Evolutionary conservation across 2,797 vertebrate genomes (phyloP).

Genomic region (Lagocephalus sceleratus): DNA sequence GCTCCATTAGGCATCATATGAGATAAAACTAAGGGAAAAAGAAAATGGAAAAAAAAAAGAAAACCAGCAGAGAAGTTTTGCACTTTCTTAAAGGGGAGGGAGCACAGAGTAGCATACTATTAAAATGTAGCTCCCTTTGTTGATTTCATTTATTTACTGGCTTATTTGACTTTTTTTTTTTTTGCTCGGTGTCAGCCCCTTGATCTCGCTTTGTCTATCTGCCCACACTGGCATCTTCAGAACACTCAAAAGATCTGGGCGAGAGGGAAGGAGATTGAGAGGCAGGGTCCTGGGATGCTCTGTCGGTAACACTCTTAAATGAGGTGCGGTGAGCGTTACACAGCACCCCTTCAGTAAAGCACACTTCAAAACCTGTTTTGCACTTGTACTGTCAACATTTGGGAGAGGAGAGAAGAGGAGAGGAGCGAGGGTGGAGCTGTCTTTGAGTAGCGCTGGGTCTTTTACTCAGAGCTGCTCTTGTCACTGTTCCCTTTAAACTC

Average conservation of each 20-base stretch:
- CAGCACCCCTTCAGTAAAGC: conserved; percentile 68
- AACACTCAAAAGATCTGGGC: conserved; percentile 53
- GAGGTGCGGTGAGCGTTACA: conserved; percentile 60
- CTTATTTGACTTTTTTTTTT: conserved; percentile 14
- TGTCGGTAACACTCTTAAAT: conserved; percentile 74
- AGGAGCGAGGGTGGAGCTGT: conserved; percentile 74
- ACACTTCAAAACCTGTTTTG: conserved; percentile 80
- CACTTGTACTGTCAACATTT: conserved; percentile 80
- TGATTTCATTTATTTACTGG: conserved; percentile 67
- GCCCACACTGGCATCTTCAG: conserved; percentile 68
- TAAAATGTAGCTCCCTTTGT: conserved; percentile 64
- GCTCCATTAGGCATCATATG: conserved; percentile 70
- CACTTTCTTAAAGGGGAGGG: conserved; percentile 43
- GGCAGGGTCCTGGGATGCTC: conserved; percentile 72
- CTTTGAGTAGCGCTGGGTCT: conserved; percentile 77
- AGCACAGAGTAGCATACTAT: conserved; percentile 62
- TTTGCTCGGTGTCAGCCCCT: conserved; percentile 47
- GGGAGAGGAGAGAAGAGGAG: conserved; percentile 60
- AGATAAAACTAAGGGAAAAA: conserved; percentile 62
- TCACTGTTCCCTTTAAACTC: conserved; percentile 73
- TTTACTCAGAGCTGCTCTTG: conserved; percentile 70
- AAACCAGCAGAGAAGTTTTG: conserved; percentile 32
- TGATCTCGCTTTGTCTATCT: conserved; percentile 41
- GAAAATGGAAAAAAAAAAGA: background rate
- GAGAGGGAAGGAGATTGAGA: conserved; percentile 41